phyloP scores from a whole-genome alignment of 2,113 vertebrate genomes.

The Egretta garzetta region DNA sequence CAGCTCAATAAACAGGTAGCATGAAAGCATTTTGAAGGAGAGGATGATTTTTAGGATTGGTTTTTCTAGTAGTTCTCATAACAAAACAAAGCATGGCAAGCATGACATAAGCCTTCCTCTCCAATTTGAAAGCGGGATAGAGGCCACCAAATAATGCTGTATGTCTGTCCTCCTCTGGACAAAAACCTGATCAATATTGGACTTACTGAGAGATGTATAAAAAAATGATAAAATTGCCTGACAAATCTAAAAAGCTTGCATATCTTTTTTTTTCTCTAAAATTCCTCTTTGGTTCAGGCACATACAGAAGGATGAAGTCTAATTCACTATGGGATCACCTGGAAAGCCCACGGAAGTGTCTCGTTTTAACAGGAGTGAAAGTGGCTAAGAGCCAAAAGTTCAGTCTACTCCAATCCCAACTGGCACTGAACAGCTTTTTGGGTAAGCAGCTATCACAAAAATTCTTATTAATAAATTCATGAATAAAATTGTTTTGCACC shows the following conservation, averaged over 20 bases:
- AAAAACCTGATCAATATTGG: background rate
- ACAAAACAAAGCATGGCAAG: background rate
- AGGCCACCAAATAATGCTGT: background rate
- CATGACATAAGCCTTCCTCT: background rate
- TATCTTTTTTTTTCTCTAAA: background rate
- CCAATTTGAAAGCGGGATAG: background rate
- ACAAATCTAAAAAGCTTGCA: background rate
- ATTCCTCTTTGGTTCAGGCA: background rate
- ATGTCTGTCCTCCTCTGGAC: background rate
- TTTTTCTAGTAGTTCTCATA: background rate
- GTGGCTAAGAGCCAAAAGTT: background rate
- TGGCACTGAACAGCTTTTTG: conserved; percentile 6
- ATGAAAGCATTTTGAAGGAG: background rate
- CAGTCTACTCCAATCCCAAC: background rate
- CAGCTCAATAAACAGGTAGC: background rate
- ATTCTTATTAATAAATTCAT: conserved; percentile 19
- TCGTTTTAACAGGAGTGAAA: background rate
- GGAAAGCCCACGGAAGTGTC: background rate
- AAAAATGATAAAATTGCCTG: background rate
- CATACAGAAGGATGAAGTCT: background rate
- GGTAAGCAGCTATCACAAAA: background rate
- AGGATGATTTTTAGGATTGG: background rate
- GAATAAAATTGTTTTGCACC: background rate
- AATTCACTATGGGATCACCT: background rate
- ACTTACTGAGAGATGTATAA: background rate